Conservation (phyloP, 2,113 vertebrate genomes). For the Thamnaconus septentrionalis region DNA sequence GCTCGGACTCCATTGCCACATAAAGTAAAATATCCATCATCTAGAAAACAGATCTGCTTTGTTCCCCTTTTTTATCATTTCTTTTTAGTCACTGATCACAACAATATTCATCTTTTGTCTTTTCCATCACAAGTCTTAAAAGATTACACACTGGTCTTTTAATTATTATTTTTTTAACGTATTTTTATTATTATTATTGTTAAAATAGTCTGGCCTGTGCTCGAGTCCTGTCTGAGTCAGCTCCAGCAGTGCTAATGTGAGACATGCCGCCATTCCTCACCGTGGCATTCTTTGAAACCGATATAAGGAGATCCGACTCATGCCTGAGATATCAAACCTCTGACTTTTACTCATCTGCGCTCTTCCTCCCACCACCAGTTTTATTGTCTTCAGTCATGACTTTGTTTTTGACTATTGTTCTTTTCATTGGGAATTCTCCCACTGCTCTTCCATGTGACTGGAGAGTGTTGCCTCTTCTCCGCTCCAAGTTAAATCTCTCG, state of each 20-base stretch:
- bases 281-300: conserved; percentile 39
- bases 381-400: conserved; percentile 7
- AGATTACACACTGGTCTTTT: no score
- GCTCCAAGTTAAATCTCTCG: conserved; percentile 23
- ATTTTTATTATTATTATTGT: no score
- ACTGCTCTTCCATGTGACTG: background rate
- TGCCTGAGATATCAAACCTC: conserved; percentile 47
- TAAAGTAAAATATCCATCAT: no score
- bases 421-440: conserved; percentile 9
- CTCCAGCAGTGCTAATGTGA: conserved; percentile 15
- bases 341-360: background rate
- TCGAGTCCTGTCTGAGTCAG: conserved; percentile 15
- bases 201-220: background rate
- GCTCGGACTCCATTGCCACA: no score
- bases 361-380: background rate
- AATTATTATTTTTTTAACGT: no score
- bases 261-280: conserved; percentile 31
- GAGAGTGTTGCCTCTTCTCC: conserved; percentile 9
- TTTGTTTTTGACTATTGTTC: background rate
- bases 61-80: no score
- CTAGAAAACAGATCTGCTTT: no score
- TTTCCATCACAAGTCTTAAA: no score
- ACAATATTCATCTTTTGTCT: no score
- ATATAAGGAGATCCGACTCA: conserved; percentile 56
- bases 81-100: no score